Evolutionary conservation across 2,113 vertebrate genomes (phyloP), one percentile per base, ranked within the genome.

Genomic region (Silurus meridionalis): DNA sequence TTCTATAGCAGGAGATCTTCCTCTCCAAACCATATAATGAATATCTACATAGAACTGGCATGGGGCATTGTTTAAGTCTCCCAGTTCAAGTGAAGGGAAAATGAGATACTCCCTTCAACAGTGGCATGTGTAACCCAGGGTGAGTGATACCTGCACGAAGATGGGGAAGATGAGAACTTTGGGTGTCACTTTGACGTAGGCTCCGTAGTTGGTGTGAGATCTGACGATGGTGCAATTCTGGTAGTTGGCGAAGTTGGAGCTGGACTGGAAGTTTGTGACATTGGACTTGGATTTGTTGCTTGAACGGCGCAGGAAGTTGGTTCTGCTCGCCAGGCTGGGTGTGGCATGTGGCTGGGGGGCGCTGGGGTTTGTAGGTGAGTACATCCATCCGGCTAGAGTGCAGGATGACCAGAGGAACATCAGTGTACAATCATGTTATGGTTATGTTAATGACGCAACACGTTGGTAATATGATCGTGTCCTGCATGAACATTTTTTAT

Each of bases 101-200:
- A 37, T 37, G 37, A 2, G 2, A 37, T 37, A 37, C 37, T 37
- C 37, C 37, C 37, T 37, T 37, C 37, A 37, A 37, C 37, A 37
- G 37, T 37, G 37, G 37, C 37, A 37, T 37, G 37, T 37, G 37
- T 37, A 37, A 37, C 37, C 37, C 37, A 37, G 2, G 28, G 17
- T 25, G 25, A 79, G 52, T 3, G 85, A 74, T 80, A 98, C 97
- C 96, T 98, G 97, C 61, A 99, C 97, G 15, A 97, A 99, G 86
- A 99, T 94, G 0, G 97, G 97, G 92, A 99, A 99, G 83, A 99
- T 97, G 75, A 99, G 95, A 87, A 97, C 96, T 71, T 97, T 99
- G 86, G 97, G 97, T 1, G 96, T 95, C 92, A 96, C 94, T 1
- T 97, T 97, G 80, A 97, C 96, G 0, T 97, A 98, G 19, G 96